Base-by-base conservation (phyloP, 2,113 vertebrate species). In the Galeopterus variegatus region DNA sequence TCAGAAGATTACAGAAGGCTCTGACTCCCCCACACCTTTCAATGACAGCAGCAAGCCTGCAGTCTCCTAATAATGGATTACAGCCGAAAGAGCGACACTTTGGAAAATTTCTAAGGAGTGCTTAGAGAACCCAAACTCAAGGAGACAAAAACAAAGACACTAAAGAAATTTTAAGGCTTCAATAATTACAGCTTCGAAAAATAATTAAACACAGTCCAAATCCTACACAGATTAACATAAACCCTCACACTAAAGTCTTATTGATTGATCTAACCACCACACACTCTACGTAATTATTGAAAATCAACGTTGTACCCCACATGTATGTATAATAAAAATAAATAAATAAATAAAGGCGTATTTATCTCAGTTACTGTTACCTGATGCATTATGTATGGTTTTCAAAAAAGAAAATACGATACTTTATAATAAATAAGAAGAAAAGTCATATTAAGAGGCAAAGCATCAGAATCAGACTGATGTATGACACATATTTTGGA, bases 211-310 rank as follows among this genome's bases (percentile, higher is more conserved):
- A 31, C 28, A 45, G 14, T 54, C 6, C 1, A 64, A 65, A 52
- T 94, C 33, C n/a, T 41, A 54, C 13, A 82, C 62, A 93, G 52
- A 65, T 64, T 84, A 84, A 86, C 52, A 56, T 70, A 88, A 83
- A 56, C 72, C 45, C 19, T 75, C 77, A 84, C 17, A n/a, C 21
- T 76, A 76, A 91, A 87, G 56, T 5, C 26, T 33, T 73, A 41
- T 41, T 41, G 41, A 41, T 41, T 41, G 41, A 41, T 4, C 41
- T 41, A 41, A 41, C 41, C 41, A 41, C 41, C 41, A 41, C 41
- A 41, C 41, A 41, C 41, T 41, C 41, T 41, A 41, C 41, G 4
- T 4, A 41, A 41, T 41, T 41, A 41, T 41, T 41, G 41, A 41
- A 41, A 41, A 41, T 41, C 41, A 41, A 41, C 41, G 41, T 41